Conservation (phyloP, 2,113 vertebrate species). For the Myxocyprinus asiaticus region DNA sequence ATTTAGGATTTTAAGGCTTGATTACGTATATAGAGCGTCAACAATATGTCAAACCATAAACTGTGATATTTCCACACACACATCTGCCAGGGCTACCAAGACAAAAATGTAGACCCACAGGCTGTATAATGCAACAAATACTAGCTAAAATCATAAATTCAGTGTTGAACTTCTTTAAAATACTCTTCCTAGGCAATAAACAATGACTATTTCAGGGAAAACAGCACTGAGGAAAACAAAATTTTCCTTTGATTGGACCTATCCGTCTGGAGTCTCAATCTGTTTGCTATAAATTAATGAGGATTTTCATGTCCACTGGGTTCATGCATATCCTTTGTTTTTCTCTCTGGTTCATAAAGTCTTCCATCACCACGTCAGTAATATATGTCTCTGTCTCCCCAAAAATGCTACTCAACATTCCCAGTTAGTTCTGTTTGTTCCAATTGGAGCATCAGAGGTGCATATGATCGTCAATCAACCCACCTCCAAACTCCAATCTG, state of each 20-base stretch:
- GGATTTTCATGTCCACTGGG: background rate
- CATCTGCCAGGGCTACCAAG: background rate
- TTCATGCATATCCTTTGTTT: conserved; percentile 23
- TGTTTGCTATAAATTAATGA: conserved; percentile 41
- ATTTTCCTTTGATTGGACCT: conserved; percentile 9
- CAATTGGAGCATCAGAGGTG: background rate
- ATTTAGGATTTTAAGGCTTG: too few relatives aligned
- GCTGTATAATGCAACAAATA: background rate
- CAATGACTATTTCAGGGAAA: background rate
- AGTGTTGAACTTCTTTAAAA: conserved; percentile 11
- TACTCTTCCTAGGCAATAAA: background rate
- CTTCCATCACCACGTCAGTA: background rate
- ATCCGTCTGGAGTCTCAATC: background rate
- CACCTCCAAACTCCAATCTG: conserved; percentile 59
- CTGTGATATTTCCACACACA: conserved; percentile 2
- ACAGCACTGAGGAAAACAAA: background rate
- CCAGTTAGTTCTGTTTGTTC: conserved; percentile 6
- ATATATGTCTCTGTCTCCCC: conserved; percentile 12
- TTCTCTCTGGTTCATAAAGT: background rate
- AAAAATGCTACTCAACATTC: conserved; percentile 23
- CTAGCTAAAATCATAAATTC: background rate
- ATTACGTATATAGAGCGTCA: too few relatives aligned
- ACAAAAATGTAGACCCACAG: background rate
- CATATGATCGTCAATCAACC: background rate
- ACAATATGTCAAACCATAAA: background rate